Evolutionary conservation across 2,797 vertebrate species (phyloP), one percentile per base, ranked within the genome.

Genomic region (Zalophus californianus): DNA sequence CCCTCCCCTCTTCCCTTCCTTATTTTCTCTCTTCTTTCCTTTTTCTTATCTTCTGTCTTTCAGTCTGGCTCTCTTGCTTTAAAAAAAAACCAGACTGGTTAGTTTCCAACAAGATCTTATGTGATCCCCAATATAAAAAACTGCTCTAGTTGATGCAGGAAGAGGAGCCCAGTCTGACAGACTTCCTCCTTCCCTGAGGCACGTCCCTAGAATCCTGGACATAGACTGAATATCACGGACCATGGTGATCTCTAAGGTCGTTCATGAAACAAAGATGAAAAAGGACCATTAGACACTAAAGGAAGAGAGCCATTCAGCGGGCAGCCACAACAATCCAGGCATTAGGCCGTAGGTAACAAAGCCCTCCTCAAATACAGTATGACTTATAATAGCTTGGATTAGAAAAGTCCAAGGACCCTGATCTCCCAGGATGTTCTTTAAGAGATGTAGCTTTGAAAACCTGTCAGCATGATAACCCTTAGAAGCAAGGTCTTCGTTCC

Each of bases 71-170:
- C 62, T 64, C 29, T 64, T 6, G 80, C 90, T 95, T 92, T 95
- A 16, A 92, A 64, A 94, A 66, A 56, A 21, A 56, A 92, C 44
- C 38, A 54, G 73, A 77, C 11, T 9, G 12, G 4, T 29, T 86
- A 35, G 70, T 64, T 56, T 32, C 86, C 41, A 96, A 84, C 18
- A 72, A 90, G 70, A 92, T 77, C 54, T 96, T 50, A n/a, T 10
- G 41, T 64, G 52, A 64, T 38, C 41, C 20, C 29, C 84, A 62
- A 50, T 13, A 86, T 20, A 44, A 7, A 20, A 88, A 72, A 64
- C 1, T 73, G 27, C 58, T 54, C 75, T 52, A 82, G 27, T 3
- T 78, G 38, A 72, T 75, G 29, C 25, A 29, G 16, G 79, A 90
- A 35, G 23, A 91, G 66, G 78, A 88, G 7, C 23, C 41, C 52